Evolutionary conservation across 2,888 invertebrate species (phyloP), one percentile per base, ranked within the genome.

Genomic region (Hemistola chrysoprasaria): DNA sequence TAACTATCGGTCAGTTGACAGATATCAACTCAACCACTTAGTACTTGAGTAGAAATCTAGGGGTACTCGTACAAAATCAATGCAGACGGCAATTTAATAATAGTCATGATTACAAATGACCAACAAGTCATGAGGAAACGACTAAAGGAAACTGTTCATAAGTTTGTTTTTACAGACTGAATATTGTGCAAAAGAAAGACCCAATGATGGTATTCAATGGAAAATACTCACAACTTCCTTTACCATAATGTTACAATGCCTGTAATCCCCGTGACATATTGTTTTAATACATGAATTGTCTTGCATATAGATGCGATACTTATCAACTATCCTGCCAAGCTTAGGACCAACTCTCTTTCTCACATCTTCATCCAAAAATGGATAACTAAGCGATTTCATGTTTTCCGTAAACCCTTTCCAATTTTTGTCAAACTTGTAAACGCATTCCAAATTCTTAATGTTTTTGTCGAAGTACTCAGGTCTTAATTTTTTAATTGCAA

Each of bases 401-500:
- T 59, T 65, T 8, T 44, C 40, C 1, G 55, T 40, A 8, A 62
- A 65, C 6, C 40, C 46, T 2, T 49, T 8, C 56, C 55, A 69
- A 2, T 53, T 53, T 3, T 56, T 33, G 9, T 46, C 37, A 23
- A 56, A 58, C 28, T 16, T 36, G 36, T 54, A 55, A 0, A 47
- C 37, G 2, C 48, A 47, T 11, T 59, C 51, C 22, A 65, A 39
- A 1, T 35, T 25, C 51, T 53, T 56, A 11, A 69, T 54, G 31
- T 56, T 58, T 1, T 39, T 53, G 6, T 73, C 52, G 38, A 61
- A 79, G 51, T 66, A 81, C 16, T 64, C 59, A 0, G 67, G 65
- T 21, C 44, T 50, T 35, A 53, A 60, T 2, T 50, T 37, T 58
- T 77, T 53, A n/a, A 75, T 27, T 1, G 60, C 61, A 39, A 69